phyloP scores from a whole-genome alignment of 1,140 invertebrate genomes.

The Calosoma granatense region DNA sequence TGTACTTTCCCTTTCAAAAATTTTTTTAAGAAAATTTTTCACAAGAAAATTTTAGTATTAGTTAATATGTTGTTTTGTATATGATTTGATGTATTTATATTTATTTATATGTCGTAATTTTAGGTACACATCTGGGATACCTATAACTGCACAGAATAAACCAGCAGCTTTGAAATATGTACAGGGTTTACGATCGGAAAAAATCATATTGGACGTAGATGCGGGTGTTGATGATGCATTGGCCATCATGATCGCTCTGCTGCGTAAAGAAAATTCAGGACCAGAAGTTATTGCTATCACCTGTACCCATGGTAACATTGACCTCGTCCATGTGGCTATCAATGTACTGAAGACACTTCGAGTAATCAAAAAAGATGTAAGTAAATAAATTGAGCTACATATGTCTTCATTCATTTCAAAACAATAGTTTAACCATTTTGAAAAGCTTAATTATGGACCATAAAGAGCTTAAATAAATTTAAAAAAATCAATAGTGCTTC shows the following conservation, averaged over 20 bases:
- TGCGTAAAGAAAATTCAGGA: slow-evolving; percentile 24
- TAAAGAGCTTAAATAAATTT: too few relatives aligned
- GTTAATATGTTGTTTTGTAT: background rate
- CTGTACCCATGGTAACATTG: slow-evolving; percentile 49
- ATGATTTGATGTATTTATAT: background rate
- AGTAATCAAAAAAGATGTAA: slow-evolving; percentile 15
- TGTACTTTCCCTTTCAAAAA: too few relatives aligned
- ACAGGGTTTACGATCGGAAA: too few relatives aligned
- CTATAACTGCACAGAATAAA: too few relatives aligned
- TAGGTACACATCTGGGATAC: background rate
- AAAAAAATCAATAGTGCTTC: too few relatives aligned
- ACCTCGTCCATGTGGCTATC: slow-evolving; percentile 42
- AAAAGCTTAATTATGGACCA: too few relatives aligned
- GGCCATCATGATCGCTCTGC: slow-evolving; percentile 38
- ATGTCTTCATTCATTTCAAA: slow-evolving; percentile 3
- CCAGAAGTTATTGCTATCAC: slow-evolving; percentile 48
- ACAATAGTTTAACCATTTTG: too few relatives aligned
- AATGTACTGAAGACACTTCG: slow-evolving; percentile 48
- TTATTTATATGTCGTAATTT: background rate
- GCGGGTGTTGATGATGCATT: slow-evolving; percentile 45
- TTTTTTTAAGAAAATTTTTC: too few relatives aligned
- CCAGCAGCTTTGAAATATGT: too few relatives aligned
- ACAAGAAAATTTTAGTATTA: background rate
- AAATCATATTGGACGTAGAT: slow-evolving; percentile 44
- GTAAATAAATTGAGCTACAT: slow-evolving; percentile 20